These are phyloP conservation scores for Melitaea cinxia DNA, from an alignment of 1,140 invertebrate genomes.

Conservation along the genomic window DNA sequence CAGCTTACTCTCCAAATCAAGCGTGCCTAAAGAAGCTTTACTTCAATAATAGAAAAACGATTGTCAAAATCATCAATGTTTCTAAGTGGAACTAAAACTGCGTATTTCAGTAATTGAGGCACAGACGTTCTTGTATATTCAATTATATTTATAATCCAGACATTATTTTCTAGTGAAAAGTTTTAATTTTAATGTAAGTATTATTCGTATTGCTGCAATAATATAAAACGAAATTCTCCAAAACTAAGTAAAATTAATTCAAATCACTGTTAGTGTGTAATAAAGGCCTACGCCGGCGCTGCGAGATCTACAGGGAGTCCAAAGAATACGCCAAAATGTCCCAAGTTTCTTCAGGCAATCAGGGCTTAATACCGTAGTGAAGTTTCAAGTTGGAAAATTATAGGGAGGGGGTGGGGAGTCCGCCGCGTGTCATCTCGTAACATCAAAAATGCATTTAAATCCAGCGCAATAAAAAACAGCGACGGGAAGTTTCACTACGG, in stretches of 20 bases:
- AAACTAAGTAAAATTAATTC: constrained; percentile 60
- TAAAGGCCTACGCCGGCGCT: constrained; percentile 69
- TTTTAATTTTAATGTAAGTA: background rate
- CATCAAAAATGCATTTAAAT: constrained; percentile 82
- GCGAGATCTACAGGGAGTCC: constrained; percentile 72
- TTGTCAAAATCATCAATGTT: no score
- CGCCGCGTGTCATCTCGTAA: constrained; percentile 81
- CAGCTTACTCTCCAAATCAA: no score
- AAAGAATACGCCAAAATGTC: constrained; percentile 81
- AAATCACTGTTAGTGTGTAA: constrained; percentile 68
- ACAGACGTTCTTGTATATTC: no score
- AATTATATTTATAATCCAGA: no score
- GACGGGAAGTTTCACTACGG: constrained; percentile 75
- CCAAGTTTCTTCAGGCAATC: constrained; percentile 81
- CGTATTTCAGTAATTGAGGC: background rate
- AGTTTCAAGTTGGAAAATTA: constrained; percentile 81
- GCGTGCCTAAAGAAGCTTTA: no score
- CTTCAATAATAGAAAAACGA: no score
- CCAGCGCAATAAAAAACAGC: constrained; percentile 81
- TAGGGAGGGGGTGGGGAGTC: constrained; percentile 69
- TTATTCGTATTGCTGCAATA: constrained; percentile 13
- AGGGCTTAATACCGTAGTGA: constrained; percentile 80
- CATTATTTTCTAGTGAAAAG: background rate
- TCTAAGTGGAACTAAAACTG: background rate
- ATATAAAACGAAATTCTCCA: constrained; percentile 21